Conservation (phyloP, 2,113 vertebrate genomes). For the Cyrtonyx montezumae region DNA sequence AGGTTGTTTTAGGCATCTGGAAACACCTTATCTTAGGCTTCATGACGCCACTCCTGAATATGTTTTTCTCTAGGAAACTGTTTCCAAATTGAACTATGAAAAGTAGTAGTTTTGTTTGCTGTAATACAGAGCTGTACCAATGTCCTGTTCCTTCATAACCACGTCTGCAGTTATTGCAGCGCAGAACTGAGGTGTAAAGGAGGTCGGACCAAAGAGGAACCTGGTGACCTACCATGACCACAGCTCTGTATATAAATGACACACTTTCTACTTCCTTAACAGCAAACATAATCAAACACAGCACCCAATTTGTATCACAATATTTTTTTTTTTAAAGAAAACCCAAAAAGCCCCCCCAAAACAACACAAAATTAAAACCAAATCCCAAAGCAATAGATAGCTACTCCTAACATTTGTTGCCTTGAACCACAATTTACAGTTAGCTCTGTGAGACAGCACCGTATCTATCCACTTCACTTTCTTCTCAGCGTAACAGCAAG, state of each 20-base stretch:
- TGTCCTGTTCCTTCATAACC: not conserved
- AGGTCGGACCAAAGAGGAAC: not conserved
- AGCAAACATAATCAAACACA: conserved; percentile 43
- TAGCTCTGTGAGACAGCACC: not conserved
- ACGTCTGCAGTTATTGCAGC: not conserved
- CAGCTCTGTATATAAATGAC: not conserved
- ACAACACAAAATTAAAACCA: not conserved
- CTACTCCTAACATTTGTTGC: not conserved
- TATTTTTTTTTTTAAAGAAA: not conserved
- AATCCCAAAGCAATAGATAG: not conserved
- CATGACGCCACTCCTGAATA: not conserved
- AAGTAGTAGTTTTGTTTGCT: not conserved
- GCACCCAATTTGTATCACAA: not conserved
- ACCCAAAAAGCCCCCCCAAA: not conserved
- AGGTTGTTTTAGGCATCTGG: conserved; percentile 11
- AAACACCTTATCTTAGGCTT: not conserved
- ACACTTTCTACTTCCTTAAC: not conserved
- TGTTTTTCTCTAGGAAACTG: not conserved
- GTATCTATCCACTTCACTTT: not conserved
- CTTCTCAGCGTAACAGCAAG: not conserved
- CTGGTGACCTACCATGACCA: not conserved
- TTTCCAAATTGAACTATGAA: not conserved
- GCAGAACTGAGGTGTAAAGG: not conserved
- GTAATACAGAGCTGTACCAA: not conserved
- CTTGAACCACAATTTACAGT: not conserved